Evolutionary conservation across 1,140 invertebrate species (phyloP).

Genomic region (Heliconius hermathena): DNA sequence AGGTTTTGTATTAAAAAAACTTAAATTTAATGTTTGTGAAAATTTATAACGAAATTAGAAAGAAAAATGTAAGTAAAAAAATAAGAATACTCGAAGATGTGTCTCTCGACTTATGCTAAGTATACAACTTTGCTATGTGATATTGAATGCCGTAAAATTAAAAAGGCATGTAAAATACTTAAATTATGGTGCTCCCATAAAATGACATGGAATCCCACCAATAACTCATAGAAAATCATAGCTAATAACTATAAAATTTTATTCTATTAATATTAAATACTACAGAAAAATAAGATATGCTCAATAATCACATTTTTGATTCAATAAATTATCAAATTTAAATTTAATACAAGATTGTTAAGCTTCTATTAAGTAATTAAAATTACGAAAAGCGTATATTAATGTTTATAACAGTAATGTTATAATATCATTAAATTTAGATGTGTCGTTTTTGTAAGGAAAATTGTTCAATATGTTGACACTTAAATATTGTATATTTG

Average conservation of each 20-base stretch:
- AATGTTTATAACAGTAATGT: background rate
- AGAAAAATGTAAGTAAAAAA: background rate
- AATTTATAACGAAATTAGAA: background rate
- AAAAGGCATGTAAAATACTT: conserved; percentile 24
- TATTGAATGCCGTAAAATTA: conserved; percentile 19
- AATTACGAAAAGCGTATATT: background rate
- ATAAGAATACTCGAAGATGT: conserved; percentile 7
- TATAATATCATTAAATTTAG: conserved; percentile 9
- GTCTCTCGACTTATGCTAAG: conserved; percentile 12
- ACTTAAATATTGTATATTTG: background rate
- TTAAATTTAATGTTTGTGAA: background rate
- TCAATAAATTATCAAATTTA: background rate
- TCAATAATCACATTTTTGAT: background rate
- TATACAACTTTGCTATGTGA: conserved; percentile 20
- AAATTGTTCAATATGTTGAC: background rate
- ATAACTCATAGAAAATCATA: background rate
- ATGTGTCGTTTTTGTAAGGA: conserved; percentile 4
- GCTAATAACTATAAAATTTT: background rate
- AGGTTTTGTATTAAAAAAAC: background rate
- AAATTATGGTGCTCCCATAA: conserved; percentile 23
- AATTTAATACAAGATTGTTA: background rate
- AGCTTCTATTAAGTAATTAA: background rate
- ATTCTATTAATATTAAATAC: background rate
- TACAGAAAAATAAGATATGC: background rate
- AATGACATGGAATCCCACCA: conserved; percentile 5